phyloP scores from a whole-genome alignment of 2,888 invertebrate genomes.

The Caenorhabditis zanzibari region DNA sequence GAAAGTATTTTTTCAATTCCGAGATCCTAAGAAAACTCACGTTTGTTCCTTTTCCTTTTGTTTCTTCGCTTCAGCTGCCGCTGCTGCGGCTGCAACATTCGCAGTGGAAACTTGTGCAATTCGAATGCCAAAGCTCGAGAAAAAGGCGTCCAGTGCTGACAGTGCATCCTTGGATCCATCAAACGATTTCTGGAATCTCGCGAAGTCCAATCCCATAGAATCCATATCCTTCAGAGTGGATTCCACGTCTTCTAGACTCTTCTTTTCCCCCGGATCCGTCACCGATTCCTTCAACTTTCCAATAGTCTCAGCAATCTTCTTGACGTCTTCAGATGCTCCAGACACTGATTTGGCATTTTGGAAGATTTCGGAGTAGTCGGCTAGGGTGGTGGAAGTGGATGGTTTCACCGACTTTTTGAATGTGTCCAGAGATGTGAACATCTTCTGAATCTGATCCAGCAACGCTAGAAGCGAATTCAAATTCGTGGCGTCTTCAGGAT shows the following conservation, averaged over 20 bases:
- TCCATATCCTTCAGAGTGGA: background rate
- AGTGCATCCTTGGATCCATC: background rate
- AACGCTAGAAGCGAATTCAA: background rate
- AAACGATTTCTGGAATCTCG: background rate
- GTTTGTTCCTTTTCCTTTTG: background rate
- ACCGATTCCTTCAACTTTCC: background rate
- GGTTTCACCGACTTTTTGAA: background rate
- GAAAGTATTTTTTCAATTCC: too few relatives aligned
- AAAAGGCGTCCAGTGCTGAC: slow-evolving; percentile 2
- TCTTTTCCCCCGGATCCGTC: background rate
- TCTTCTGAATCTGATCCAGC: background rate
- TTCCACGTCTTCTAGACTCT: background rate
- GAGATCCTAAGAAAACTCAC: too few relatives aligned
- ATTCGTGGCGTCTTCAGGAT: background rate
- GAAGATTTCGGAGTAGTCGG: background rate
- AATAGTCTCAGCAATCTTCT: background rate
- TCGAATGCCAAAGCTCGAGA: background rate
- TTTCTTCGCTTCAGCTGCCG: background rate
- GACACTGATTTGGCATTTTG: background rate
- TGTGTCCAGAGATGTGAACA: background rate
- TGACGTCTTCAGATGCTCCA: background rate
- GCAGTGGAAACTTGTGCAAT: too few relatives aligned
- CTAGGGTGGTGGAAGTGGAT: background rate
- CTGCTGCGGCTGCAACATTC: background rate
- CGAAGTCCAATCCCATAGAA: slow-evolving; percentile 12